Base-by-base conservation (phyloP, 2,888 invertebrate species). In the Buathra laborator region DNA sequence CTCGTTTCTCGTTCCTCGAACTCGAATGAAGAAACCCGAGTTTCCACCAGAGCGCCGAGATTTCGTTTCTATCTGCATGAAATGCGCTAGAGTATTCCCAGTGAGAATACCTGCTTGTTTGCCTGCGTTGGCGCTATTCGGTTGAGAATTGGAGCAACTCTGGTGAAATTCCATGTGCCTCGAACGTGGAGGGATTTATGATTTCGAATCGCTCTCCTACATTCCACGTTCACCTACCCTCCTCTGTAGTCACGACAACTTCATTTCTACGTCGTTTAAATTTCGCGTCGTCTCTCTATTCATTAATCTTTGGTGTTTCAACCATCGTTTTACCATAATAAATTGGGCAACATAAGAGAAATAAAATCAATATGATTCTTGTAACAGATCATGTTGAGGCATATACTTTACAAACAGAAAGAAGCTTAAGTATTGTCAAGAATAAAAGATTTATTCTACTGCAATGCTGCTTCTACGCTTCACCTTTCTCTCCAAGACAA, bases 51-150 rank as follows among this genome's bases (percentile, higher is more conserved):
- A 59, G 19, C 3, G 24, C 12, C 3, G 12, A 10, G 29, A 24
- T 56, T 19, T 56, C 56, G 19, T 48, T 48, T 12, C n/a, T 48
- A n/a, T 37, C 48, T 48, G 48, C 48, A 48, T 48, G 48, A 48
- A 48, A 48, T 14, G 12, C 10, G 56, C 51, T 2, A 12, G 24
- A 29, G 3, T 56, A 24, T 56, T 56, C 19, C 37, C 12, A 59
- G 29, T 14, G 14, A 59, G 59, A 29, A 4, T 59, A 32, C 14
- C 32, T 5, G 14, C 12, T n/a, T 14, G 59, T 59, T 59, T 24
- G 59, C n/a, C 14, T 59, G 59, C 59, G 29, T 53, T 12, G 48
- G 29, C 59, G 24, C 12, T 24, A 29, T 29, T 59, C 29, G 24
- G 14, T 12, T 10, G 59, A 12, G 59, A 6, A 59, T 29, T 29